Evolutionary conservation across 2,113 vertebrate genomes (phyloP).

Genomic region (Thunnus thynnus): DNA sequence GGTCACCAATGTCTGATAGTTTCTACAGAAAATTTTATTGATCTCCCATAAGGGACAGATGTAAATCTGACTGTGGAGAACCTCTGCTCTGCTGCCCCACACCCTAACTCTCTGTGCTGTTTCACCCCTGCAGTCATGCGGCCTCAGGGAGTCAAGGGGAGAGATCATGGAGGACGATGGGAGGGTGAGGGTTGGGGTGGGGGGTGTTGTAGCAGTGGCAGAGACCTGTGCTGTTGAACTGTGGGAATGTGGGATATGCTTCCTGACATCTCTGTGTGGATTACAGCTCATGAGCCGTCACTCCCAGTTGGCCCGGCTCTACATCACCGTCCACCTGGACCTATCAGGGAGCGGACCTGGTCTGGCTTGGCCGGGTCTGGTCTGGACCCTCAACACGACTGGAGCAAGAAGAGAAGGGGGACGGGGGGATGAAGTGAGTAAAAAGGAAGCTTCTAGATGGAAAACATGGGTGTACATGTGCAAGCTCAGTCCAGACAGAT

Average conservation of each 20-base stretch:
- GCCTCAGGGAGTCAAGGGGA: constrained; percentile 39
- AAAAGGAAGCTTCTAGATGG: constrained; percentile 17
- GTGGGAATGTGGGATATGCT: constrained; percentile 52
- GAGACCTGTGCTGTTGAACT: constrained; percentile 48
- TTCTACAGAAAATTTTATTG: constrained; percentile 67
- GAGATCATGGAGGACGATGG: constrained; percentile 32
- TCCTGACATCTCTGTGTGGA: constrained; percentile 62
- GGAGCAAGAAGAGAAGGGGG: background rate
- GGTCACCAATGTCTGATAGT: constrained; percentile 52
- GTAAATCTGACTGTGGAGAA: constrained; percentile 56
- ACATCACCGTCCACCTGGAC: constrained; percentile 32
- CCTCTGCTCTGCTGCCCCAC: constrained; percentile 9
- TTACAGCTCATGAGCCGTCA: constrained; percentile 54
- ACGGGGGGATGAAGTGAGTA: background rate
- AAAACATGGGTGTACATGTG: constrained; percentile 22
- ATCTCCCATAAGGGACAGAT: constrained; percentile 67
- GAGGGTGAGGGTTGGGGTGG: constrained; percentile 18
- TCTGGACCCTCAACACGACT: background rate
- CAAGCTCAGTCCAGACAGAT: constrained; percentile 40
- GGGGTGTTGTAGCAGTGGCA: constrained; percentile 40
- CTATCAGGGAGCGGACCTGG: constrained; percentile 15
- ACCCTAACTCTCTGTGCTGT: constrained; percentile 32
- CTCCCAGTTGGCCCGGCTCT: constrained; percentile 27
- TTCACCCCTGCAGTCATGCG: constrained; percentile 53
- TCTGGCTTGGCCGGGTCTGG: background rate